Base-by-base conservation (phyloP, 2,888 invertebrate genomes). In the Encarsia formosa region DNA sequence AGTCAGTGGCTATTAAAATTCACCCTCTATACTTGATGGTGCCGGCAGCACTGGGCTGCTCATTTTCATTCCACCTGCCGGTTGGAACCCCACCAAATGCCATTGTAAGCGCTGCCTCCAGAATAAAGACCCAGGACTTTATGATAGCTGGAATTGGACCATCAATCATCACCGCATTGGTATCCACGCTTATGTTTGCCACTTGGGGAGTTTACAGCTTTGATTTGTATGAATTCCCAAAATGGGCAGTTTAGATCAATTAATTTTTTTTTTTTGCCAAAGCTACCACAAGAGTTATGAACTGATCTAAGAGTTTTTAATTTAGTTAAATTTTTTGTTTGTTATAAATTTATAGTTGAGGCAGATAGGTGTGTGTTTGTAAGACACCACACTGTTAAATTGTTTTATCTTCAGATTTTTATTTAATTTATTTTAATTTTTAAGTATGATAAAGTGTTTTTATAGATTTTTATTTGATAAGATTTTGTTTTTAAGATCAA, bases 41-140 rank as follows among this genome's bases (percentile, higher is more conserved):
- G 63, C 93, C 95, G 1, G 91, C 91, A 0, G 83, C 93, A 0
- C 77, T 95, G 20, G 87, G 91, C 3, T 91, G 92, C 70, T 93
- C 93, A 47, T 92, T 92, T 78, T 92, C 90, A 8, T 91, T 94
- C 80, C 92, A 92, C 80, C 80, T 96, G 73, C 95, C 94, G 0
- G 94, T 95, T 13, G 94, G 93, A 41, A 95, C 95, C 0, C 94
- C 95, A 2, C 94, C 95, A 15, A 96, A 96, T 75, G 95, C 96
- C 4, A 90, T 97, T 54, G 93, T 90, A 0, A 89, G 89, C 18
- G 88, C 88, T 1, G 88, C 88, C 11, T 88, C 87, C 2, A 84
- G 85, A 63, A 89, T 91, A 75, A 83, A 82, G 58, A 87, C 88
- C 6, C 80, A 82, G 53, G 88, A 89, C 65, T 89, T 91, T 84